phyloP scores from a whole-genome alignment of 2,113 vertebrate genomes.

The Pomatorhinus ruficollis region DNA sequence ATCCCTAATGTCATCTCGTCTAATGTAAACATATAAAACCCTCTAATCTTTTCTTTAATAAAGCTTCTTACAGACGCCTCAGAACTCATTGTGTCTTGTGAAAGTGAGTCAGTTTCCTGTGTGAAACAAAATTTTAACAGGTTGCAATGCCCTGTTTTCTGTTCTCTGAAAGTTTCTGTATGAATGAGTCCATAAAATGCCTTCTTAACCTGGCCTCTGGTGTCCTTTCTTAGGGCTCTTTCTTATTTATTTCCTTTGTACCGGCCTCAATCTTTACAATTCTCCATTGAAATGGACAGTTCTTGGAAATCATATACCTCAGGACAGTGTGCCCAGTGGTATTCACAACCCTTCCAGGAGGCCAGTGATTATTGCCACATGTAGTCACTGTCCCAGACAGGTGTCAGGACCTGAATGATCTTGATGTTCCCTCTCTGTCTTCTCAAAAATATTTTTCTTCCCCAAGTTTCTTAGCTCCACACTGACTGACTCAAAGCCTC shows the following conservation, averaged over 20 bases:
- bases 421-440: neutral
- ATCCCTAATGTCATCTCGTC: slow-evolving; percentile 7
- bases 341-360: neutral
- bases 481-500: neutral
- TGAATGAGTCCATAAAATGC: neutral
- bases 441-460: neutral
- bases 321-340: neutral
- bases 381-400: neutral
- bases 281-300: neutral
- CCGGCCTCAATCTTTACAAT: neutral
- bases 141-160: neutral
- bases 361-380: neutral
- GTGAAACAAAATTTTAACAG: slow-evolving; percentile 35
- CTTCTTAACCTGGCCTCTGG: neutral
- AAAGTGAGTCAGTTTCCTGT: slow-evolving; percentile 37
- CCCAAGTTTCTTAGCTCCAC: neutral
- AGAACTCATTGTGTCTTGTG: neutral
- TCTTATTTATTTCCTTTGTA: neutral
- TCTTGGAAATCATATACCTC: neutral
- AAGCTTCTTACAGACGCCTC: slow-evolving; percentile 33
- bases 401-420: neutral
- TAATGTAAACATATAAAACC: slow-evolving; percentile 51
- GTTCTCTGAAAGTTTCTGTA: neutral
- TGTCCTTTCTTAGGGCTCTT: neutral
- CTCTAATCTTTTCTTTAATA: slow-evolving; percentile 49